Conservation (phyloP, 2,888 invertebrate species). For the Metopia argyrocephala region DNA sequence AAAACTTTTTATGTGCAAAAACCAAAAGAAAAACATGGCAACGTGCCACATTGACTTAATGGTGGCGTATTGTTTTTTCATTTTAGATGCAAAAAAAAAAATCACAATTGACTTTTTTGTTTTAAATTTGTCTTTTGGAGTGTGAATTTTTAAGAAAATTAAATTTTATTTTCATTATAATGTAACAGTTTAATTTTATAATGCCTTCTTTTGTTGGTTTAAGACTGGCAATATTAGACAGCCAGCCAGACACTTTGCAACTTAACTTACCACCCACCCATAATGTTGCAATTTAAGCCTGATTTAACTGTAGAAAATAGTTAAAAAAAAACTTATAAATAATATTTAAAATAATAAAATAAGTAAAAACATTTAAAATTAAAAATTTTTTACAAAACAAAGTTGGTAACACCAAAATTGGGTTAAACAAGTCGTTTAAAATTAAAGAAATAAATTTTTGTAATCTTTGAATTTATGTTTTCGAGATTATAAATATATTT, state of each 20-base stretch:
- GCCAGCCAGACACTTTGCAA: background rate
- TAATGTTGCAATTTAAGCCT: background rate
- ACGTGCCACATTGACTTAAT: background rate
- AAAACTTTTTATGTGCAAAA: background rate
- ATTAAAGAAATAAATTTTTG: background rate
- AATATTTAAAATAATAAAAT: background rate
- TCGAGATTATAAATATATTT: too few relatives aligned
- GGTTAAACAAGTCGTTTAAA: slow-evolving; percentile 38
- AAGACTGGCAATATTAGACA: too few relatives aligned
- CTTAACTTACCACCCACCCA: background rate
- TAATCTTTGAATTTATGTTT: background rate
- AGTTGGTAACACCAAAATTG: slow-evolving; percentile 20
- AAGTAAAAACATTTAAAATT: background rate
- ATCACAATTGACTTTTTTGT: background rate
- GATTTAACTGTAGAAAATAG: background rate
- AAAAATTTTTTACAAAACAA: background rate
- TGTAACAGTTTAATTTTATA: background rate
- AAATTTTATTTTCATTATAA: background rate
- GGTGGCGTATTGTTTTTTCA: background rate
- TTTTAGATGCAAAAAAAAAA: too few relatives aligned
- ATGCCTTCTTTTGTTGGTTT: too few relatives aligned
- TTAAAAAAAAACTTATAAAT: background rate
- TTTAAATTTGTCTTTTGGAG: background rate
- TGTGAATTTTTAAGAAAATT: background rate
- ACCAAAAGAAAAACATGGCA: background rate